These are phyloP conservation scores for Paraescarpia echinospica DNA, from an alignment of 1,140 invertebrate species.

Conservation along the genomic window DNA sequence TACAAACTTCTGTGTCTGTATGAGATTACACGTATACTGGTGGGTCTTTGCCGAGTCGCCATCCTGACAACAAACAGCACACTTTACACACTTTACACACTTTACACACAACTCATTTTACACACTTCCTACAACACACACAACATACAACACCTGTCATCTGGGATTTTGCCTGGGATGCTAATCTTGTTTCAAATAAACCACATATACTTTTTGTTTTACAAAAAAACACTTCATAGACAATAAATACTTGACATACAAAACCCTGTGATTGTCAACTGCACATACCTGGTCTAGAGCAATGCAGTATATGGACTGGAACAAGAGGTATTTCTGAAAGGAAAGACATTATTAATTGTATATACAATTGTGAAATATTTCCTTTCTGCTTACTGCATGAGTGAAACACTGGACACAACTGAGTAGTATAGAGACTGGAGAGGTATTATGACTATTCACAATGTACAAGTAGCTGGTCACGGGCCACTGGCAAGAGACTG, in stretches of 20 bases:
- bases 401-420: conserved; percentile 7
- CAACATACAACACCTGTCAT: too few species aligned
- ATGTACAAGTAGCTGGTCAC: too few species aligned
- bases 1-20: conserved; percentile 63
- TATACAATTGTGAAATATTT: conserved; percentile 4
- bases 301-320: conserved; percentile 64
- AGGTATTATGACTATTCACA: too few species aligned
- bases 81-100: conserved; percentile 18
- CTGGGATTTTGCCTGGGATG: too few species aligned
- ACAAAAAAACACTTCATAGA: not conserved
- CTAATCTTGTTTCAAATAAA: too few species aligned
- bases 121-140: not conserved
- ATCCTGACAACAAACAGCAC: conserved; percentile 51
- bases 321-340: conserved; percentile 61
- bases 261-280: not conserved
- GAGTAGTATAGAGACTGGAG: too few species aligned
- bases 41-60: conserved; percentile 60
- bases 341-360: conserved; percentile 27
- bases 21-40: conserved; percentile 59
- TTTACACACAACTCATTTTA: not conserved
- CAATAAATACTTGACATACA: not conserved
- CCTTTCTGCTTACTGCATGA: conserved; percentile 6
- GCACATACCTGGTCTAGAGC: conserved; percentile 59
- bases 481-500: too few species aligned
- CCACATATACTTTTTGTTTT: not conserved